Base-by-base conservation (phyloP, 2,888 invertebrate genomes). In the Melanophora roralis region DNA sequence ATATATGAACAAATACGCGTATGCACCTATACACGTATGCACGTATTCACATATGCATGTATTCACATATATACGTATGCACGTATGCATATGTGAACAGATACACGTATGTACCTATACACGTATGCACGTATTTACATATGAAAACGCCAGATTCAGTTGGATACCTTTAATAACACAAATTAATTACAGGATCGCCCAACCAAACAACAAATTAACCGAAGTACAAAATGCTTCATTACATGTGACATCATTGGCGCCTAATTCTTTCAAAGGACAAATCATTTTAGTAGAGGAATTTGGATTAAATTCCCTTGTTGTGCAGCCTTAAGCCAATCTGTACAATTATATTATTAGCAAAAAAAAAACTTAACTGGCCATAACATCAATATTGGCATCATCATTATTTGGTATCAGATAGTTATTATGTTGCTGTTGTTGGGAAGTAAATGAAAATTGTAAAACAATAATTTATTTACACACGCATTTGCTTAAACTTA, bases 391-490 rank as follows among this genome's bases (percentile, higher is more conserved):
- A 23, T 16, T 57, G 23, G 1, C 43, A 34, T 53, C 21, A 23
- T 67, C 49, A 73, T 71, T 57, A 77, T 65, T 57, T 43, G 57
- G 71, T 59, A 43, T 34, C 64, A 59, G 27, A 23, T 65, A 23
- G 57, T 65, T 23, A 64, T 57, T 40, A 34, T 49, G 11, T 49
- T 47, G 34, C 45, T 62, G 45, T 57, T 76, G 47, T 43, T n/a
- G n/a, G n/a, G n/a, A n/a, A n/a, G n/a, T n/a, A n/a, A n/a, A n/a
- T n/a, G n/a, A n/a, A 55, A 47, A 55, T 62, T 45, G 75, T 77
- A 77, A 77, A 77, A 77, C 76, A 77, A 71, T 77, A 55, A 57
- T 64, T 76, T 77, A 77, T 64, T 77, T 65, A 64, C 16, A 65
- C 36, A 45, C 32, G 16, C 12, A 43, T 36, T 21, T 21, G 7